Conservation (phyloP, 2,888 invertebrate genomes). For the Pristionchus entomophagus region DNA sequence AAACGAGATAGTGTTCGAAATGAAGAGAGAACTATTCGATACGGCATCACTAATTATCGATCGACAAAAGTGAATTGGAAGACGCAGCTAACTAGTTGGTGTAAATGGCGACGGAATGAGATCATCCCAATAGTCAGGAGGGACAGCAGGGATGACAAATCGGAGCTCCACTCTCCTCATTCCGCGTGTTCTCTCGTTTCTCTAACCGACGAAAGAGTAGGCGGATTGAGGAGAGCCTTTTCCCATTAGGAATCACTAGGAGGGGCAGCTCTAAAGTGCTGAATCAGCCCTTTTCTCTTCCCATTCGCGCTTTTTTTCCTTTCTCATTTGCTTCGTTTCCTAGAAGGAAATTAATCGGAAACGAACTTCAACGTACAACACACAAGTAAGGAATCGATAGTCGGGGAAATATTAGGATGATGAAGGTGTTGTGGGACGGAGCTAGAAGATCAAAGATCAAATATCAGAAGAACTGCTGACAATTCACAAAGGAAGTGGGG, state of each 20-base stretch:
- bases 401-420: too few species aligned
- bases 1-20: not conserved
- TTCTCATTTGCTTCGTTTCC: not conserved
- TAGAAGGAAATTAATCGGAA: slow-evolving; percentile 15
- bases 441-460: too few species aligned
- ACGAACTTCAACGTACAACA: slow-evolving; percentile 2
- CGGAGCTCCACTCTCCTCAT: too few species aligned
- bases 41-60: not conserved
- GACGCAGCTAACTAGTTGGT: not conserved
- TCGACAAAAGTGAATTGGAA: not conserved
- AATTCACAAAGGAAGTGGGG: too few species aligned
- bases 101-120: not conserved
- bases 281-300: not conserved
- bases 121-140: slow-evolving; percentile 14
- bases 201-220: too few species aligned
- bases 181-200: too few species aligned
- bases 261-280: not conserved
- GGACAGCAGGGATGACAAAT: not conserved
- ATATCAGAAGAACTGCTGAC: too few species aligned
- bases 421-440: not conserved
- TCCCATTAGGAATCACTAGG: not conserved
- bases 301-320: not conserved
- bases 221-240: too few species aligned
- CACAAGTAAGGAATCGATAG: not conserved
- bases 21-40: not conserved